Base-by-base conservation (phyloP, 2,113 vertebrate species). In the Eublepharis macularius region DNA sequence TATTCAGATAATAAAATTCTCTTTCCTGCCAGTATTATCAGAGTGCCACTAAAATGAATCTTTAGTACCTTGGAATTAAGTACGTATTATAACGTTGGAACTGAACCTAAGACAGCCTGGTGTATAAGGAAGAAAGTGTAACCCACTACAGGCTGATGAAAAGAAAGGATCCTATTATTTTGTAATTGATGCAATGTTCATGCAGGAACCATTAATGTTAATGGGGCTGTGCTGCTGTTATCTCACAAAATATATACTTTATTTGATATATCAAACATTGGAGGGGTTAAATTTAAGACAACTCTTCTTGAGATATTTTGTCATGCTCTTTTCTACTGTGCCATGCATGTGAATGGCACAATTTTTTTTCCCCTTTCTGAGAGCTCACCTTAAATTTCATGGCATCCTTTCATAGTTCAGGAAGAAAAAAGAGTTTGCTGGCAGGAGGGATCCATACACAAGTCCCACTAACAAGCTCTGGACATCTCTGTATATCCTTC, bases 231-330 rank as follows among this genome's bases (percentile, higher is more conserved):
- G 45, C 19, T 39, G 43, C 45, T 2, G 79, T 92, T 51, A 41
- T 24, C 32, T 60, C 13, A 24, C 1, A 24, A 45, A 73, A 14
- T 9, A 3, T 54, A 85, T 82, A 47, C 69, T 6, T 84, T 73
- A 79, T 54, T 90, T 73, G 43, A 70, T 60, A n/a, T 74, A 32
- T 54, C 80, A 45, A 84, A 29, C 12, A 80, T 17, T 34, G 47
- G 29, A 69, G 8, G 88, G 60, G 43, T 81, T 73, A 70, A n/a
- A n/a, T 73, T 41, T 69, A 26, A 89, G 54, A 51, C 9, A 17
- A 3, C 39, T 65, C 73, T 86, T 89, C 69, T 21, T 76, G 29
- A 60, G 86, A 14, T 11, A 21, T 85, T 21, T 80, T 89, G 86
- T 73, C 57, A 86, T 36, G 11, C 17, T 13, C 83, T 78, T 65